Evolutionary conservation across 1,140 invertebrate genomes (phyloP).

Genomic region (Drosophila equinoxialis): DNA sequence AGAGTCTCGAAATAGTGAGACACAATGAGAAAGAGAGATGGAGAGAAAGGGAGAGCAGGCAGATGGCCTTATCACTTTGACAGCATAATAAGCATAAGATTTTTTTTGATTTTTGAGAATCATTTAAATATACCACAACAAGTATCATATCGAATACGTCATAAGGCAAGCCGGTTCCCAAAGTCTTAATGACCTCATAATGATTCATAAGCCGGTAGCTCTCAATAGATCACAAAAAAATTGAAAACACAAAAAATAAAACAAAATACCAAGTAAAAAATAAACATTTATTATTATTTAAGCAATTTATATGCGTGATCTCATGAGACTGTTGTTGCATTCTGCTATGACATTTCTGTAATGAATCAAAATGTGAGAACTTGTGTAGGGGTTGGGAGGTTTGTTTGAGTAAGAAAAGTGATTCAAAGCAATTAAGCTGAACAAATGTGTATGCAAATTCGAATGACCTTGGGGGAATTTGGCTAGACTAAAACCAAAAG

Average conservation of each 20-base stretch:
- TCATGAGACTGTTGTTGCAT: conserved; percentile 30
- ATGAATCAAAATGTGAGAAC: conserved; percentile 13
- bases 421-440: conserved; percentile 60
- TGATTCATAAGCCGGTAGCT: conserved; percentile 58
- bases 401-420: conserved; percentile 36
- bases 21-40: not conserved
- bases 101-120: conserved; percentile 3
- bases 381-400: conserved; percentile 25
- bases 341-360: conserved; percentile 38
- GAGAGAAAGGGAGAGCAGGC: conserved; percentile 10
- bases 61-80: conserved; percentile 40
- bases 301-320: conserved; percentile 51
- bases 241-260: not conserved
- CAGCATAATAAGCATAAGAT: conserved; percentile 2
- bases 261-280: conserved; percentile 19
- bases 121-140: conserved; percentile 8
- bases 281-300: conserved; percentile 30
- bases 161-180: conserved; percentile 37
- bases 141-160: conserved; percentile 43
- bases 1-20: conserved; percentile 5
- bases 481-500: not conserved
- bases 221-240: conserved; percentile 7
- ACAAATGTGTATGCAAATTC: conserved; percentile 52
- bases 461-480: conserved; percentile 38
- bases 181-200: conserved; percentile 60